Percentiles rank a stretch among this genome's conserved stretches.
These are phyloP conservation scores for Drosophila setifemur DNA, from an alignment of 1,140 invertebrate species.

Conservation along the genomic window DNA sequence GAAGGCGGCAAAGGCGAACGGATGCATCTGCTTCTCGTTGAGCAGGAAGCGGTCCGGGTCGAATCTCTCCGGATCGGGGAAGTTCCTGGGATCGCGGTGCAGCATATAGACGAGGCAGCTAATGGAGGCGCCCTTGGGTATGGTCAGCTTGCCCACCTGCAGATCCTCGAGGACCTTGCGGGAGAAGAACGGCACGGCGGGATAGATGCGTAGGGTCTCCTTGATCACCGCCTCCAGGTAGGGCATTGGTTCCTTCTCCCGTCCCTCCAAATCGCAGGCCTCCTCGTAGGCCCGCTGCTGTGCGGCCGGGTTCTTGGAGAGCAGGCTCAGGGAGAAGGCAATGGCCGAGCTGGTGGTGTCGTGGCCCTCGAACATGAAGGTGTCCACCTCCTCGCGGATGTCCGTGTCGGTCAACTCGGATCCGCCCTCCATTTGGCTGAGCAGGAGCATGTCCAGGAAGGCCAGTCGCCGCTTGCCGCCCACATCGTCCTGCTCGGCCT, in stretches of 20 bases:
- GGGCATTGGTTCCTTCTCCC: constrained; percentile 84
- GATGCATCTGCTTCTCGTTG: constrained; percentile 83
- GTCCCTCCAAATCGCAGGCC: constrained; percentile 83
- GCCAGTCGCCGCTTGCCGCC: constrained; percentile 85
- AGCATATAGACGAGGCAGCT: constrained; percentile 83
- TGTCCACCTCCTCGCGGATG: constrained; percentile 92
- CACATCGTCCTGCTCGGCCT: constrained; percentile 34
- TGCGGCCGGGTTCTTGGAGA: constrained; percentile 85
- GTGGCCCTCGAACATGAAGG: constrained; percentile 91
- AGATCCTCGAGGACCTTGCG: constrained; percentile 84
- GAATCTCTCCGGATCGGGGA: constrained; percentile 87
- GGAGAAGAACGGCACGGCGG: constrained; percentile 87
- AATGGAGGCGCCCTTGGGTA: constrained; percentile 84
- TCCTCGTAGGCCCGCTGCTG: constrained; percentile 87
- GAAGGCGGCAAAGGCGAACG: constrained; percentile 86
- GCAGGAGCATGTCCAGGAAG: constrained; percentile 91
- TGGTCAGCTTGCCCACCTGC: constrained; percentile 62
- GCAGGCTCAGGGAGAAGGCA: constrained; percentile 85
- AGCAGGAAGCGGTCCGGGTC: constrained; percentile 87
- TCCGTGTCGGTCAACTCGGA: constrained; percentile 84
- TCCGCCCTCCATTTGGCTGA: constrained; percentile 84
- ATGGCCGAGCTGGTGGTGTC: constrained; percentile 88
- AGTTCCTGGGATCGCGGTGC: constrained; percentile 85
- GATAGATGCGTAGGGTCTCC: constrained; percentile 86
- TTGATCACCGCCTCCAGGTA: constrained; percentile 88